A percentile compares a stretch with the other conserved stretches of the same genome.
Evolutionary conservation across 1,140 invertebrate species (phyloP).

Genomic region (Neelides sp.): DNA sequence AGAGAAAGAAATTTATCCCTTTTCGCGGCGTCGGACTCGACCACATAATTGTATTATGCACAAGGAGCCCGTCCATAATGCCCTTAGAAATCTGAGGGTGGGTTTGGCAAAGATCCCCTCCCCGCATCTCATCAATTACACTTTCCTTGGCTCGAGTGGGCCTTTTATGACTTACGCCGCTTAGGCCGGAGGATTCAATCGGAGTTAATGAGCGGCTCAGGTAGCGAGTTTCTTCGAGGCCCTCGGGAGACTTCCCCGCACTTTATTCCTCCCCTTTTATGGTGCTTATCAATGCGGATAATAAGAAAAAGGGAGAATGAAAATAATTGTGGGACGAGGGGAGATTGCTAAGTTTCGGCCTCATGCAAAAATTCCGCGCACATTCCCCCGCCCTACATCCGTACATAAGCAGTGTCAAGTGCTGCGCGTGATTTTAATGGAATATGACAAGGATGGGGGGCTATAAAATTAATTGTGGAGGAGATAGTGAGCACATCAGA

Average conservation of each 20-base stretch:
- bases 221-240: not conserved
- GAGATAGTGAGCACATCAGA: constrained; percentile 19
- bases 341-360: constrained; percentile 18
- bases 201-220: not conserved
- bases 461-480: constrained; percentile 32
- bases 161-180: not conserved
- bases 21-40: constrained; percentile 20
- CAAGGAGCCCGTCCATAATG: constrained; percentile 24
- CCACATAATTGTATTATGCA: constrained; percentile 30
- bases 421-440: constrained; percentile 31
- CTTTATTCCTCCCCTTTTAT: constrained; percentile 11
- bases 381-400: not conserved
- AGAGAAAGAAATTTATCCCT: constrained; percentile 30
- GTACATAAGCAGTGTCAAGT: constrained; percentile 9
- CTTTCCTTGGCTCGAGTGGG: not conserved
- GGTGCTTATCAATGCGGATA: constrained; percentile 29
- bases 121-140: constrained; percentile 3
- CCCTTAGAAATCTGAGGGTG: constrained; percentile 4
- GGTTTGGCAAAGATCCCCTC: constrained; percentile 8
- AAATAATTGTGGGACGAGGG: constrained; percentile 31
- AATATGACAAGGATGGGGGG: constrained; percentile 29
- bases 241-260: not conserved
- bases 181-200: not conserved
- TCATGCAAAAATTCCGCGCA: constrained; percentile 25
- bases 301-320: constrained; percentile 23